These are phyloP conservation scores for Pandemis corylana DNA, from an alignment of 2,888 invertebrate genomes.

Conservation along the genomic window DNA sequence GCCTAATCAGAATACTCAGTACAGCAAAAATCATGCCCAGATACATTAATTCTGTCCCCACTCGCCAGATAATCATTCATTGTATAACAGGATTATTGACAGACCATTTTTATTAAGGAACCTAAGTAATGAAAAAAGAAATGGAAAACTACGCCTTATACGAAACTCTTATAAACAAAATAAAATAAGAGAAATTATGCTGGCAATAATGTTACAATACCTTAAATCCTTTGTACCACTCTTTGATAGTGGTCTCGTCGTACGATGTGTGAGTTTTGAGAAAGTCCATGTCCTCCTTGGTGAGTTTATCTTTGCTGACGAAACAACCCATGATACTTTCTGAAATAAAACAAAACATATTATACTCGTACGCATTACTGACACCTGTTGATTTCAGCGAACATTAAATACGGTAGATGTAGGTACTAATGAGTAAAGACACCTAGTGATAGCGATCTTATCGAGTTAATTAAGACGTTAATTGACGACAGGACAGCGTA, in stretches of 20 bases:
- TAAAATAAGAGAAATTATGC: no score
- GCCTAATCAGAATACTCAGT: no score
- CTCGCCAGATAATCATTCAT: no score
- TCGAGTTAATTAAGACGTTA: neutral
- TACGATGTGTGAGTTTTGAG: conserved; percentile 99
- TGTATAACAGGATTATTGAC: no score
- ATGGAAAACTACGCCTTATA: no score
- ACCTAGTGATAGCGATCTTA: neutral
- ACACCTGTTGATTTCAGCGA: neutral
- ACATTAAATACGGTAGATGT: neutral
- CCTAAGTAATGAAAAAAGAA: no score
- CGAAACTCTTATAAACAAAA: no score
- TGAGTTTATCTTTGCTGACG: conserved; percentile 97
- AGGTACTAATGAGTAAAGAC: neutral
- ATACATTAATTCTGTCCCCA: no score
- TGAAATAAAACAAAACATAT: conserved; percentile 58
- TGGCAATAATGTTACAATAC: conserved; percentile 76
- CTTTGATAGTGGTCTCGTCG: conserved; percentile 99
- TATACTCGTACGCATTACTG: neutral
- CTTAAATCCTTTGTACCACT: conserved; percentile 99
- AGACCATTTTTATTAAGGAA: no score
- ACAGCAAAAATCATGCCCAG: no score
- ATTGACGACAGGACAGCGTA: neutral
- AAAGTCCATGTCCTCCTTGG: conserved; percentile 99
- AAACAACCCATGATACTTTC: conserved; percentile 93